Evolutionary conservation across 2,797 vertebrate species (phyloP).

Genomic region (Pangasius mekongensis): DNA sequence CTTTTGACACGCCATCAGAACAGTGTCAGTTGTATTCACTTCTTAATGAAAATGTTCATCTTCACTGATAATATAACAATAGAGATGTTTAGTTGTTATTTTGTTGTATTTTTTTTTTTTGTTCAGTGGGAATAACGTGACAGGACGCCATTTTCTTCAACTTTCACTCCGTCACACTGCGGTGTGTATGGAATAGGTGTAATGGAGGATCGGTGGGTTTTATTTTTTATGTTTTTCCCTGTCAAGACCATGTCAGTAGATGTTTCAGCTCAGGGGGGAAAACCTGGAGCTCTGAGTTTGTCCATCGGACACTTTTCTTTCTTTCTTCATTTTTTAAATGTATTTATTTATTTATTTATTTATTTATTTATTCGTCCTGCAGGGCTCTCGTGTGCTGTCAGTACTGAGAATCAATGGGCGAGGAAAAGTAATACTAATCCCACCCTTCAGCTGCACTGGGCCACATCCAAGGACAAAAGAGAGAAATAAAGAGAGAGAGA

Average conservation of each 20-base stretch:
- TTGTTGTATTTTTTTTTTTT: not conserved
- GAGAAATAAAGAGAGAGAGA: not conserved
- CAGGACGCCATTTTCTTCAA: not conserved
- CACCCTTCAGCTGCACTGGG: conserved; percentile 56
- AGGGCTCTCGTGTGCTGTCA: conserved; percentile 59
- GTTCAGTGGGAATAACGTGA: not conserved
- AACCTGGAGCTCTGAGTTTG: conserved; percentile 13
- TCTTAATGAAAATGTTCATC: not conserved
- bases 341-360: conserved; percentile 13
- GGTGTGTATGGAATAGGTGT: not conserved
- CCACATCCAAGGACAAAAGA: conserved; percentile 56
- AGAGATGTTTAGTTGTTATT: not conserved
- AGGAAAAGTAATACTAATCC: conserved; percentile 57
- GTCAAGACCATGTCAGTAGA: not conserved
- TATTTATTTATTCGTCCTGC: conserved; percentile 47
- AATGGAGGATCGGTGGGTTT: not conserved
- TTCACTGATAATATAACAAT: not conserved
- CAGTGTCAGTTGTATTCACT: not conserved
- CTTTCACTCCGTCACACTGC: not conserved
- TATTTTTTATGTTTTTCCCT: not conserved
- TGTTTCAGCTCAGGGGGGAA: not conserved
- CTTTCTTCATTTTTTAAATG: not conserved
- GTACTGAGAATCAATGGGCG: conserved; percentile 60
- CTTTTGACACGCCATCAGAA: not conserved
- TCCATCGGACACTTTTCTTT: conserved; percentile 6